Base-by-base conservation (phyloP, 37 sponge, comb jelly and placozoan species). In the Amphimedon queenslandica region DNA sequence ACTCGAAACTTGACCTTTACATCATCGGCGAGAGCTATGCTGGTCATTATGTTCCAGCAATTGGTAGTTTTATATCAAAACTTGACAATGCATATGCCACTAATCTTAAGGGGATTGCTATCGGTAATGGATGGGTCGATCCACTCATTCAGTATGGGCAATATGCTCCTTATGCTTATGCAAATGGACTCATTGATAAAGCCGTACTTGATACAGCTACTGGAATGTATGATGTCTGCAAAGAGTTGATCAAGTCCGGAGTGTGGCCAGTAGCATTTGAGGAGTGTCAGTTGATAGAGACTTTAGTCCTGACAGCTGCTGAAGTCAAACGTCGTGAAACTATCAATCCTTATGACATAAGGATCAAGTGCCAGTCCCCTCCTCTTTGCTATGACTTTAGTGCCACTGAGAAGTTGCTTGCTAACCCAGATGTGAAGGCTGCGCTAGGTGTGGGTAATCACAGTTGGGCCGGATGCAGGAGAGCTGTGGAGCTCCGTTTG, bases 71-170 rank as follows among this genome's bases (percentile, higher is more conserved):
- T n/a, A 94, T 94, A 42, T 57, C 90, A 16, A 77, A 83, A 60
- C 86, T 87, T 63, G 83, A 86, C 70, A 83, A 87, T 21, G n/a
- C 67, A 40, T 81, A 77, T 57, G 87, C 87, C 56, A 77, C 82
- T 71, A 94, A 94, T 53, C 80, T 94, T 28, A 90, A 89, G 70
- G 94, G 94, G 13, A 78, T 93, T 57, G 90, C 71, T 24, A 94
- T 94, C 41, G 94, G 94, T 5, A 85, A 94, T 90, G 94, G 94
- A 11, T 89, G 90, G 90, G 94, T 94, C n/a, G 94, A 86, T 57
- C 94, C 94, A 0, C 42, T 69, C 0, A 32, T 80, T 1, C 94
- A 94, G 83, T 94, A 94, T 47, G 32, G 36, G 20, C 75, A 77
- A 0, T 94, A 90, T 63, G 70, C 87, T 25, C 51, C 82, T 87